Evolutionary conservation across 2,888 invertebrate genomes (phyloP).

Genomic region (Erebia palarica): DNA sequence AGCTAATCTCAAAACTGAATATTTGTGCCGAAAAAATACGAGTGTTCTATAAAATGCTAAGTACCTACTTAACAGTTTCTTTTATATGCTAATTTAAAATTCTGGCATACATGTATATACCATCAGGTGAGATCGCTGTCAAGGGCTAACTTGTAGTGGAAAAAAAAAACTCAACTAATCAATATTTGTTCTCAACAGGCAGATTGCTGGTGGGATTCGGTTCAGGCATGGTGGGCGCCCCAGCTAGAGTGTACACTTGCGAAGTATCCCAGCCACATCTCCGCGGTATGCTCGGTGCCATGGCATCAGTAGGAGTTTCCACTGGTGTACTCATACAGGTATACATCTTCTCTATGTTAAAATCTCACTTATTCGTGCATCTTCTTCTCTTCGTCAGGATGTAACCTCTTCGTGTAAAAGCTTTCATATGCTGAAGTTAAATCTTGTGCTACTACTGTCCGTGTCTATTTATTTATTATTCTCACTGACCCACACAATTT

Average conservation of each 20-base stretch:
- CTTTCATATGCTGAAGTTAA: too few relatives aligned
- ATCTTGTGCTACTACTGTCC: too few relatives aligned
- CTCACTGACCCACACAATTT: too few relatives aligned
- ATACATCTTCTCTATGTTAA: background rate
- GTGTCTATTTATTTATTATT: too few relatives aligned
- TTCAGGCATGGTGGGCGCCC: constrained; percentile 88
- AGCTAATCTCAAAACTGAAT: too few relatives aligned
- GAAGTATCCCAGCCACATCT: constrained; percentile 88
- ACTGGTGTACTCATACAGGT: constrained; percentile 85
- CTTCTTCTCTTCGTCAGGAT: background rate
- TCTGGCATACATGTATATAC: background rate
- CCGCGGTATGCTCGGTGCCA: constrained; percentile 87
- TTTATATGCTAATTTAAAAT: constrained; percentile 6
- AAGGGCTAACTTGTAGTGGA: too few relatives aligned
- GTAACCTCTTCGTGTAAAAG: background rate
- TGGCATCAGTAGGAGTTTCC: constrained; percentile 88
- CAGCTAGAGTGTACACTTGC: constrained; percentile 86
- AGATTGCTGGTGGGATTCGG: constrained; percentile 86
- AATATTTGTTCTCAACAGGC: constrained; percentile 51
- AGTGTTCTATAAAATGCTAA: too few relatives aligned
- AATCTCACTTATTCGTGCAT: background rate
- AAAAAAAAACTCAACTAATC: too few relatives aligned
- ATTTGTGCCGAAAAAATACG: too few relatives aligned
- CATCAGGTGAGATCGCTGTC: too few relatives aligned
- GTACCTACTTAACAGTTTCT: background rate